Conservation (phyloP, 37 sponge, comb jelly and placozoan genomes). For the Amphimedon queenslandica region DNA sequence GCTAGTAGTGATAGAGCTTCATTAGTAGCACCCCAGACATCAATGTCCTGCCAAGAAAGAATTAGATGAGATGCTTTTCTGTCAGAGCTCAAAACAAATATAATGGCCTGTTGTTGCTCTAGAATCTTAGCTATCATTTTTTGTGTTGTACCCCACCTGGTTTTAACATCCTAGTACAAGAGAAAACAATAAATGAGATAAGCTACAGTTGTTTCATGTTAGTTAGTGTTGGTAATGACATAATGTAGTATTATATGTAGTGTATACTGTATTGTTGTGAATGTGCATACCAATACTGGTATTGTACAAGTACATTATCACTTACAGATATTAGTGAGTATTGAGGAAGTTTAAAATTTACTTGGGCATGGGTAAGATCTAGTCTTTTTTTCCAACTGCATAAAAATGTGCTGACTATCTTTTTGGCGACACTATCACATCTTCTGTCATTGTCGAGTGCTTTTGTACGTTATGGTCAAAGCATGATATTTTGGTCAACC, state of each 20-base stretch:
- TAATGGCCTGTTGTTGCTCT: slow-evolving; percentile 23
- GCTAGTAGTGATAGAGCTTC: slow-evolving; percentile 14
- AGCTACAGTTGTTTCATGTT: no score
- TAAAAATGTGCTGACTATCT: neutral
- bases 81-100: slow-evolving; percentile 8
- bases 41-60: slow-evolving; percentile 26
- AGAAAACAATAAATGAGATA: no score
- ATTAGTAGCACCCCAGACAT: slow-evolving; percentile 10
- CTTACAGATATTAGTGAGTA: neutral
- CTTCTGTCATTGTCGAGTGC: neutral
- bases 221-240: no score
- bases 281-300: no score
- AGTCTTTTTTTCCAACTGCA: neutral
- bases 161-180: no score
- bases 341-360: neutral
- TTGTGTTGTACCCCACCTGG: slow-evolving; percentile 11
- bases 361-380: neutral
- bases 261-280: no score
- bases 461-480: slow-evolving; percentile 27
- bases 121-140: slow-evolving; percentile 22
- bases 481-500: neutral
- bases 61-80: slow-evolving; percentile 25
- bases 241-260: no score
- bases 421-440: neutral
- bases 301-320: no score